phyloP scores from a whole-genome alignment of 2,113 vertebrate species.

The Amblyopsis rosae region DNA sequence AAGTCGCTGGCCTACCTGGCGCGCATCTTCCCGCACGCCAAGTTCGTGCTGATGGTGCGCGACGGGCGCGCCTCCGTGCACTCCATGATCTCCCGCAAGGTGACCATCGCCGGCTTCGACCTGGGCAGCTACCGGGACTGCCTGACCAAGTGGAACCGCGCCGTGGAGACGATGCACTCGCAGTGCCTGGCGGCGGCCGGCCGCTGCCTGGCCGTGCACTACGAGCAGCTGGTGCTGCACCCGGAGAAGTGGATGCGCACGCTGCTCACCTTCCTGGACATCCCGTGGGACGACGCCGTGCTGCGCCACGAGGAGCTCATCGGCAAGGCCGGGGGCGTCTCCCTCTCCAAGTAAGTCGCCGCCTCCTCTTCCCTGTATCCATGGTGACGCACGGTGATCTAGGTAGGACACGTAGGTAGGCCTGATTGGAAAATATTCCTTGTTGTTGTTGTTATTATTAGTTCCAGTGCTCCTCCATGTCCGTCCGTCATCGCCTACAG shows the following conservation, averaged over 20 bases:
- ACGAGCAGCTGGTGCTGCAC: conserved; percentile 93
- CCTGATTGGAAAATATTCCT: no score
- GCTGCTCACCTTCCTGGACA: conserved; percentile 88
- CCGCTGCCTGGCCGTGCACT: conserved; percentile 89
- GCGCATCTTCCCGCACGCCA: conserved; percentile 94
- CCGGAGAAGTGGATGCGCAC: conserved; percentile 95
- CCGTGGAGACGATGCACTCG: conserved; percentile 96
- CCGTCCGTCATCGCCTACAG: no score
- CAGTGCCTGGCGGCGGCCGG: conserved; percentile 92
- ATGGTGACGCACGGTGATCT: no score
- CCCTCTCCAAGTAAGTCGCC: conserved; percentile 93
- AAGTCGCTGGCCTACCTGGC: conserved; percentile 94
- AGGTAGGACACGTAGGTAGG: no score
- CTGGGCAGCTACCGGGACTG: conserved; percentile 96
- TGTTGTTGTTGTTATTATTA: no score
- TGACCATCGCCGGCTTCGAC: conserved; percentile 96
- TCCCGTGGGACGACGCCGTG: conserved; percentile 93
- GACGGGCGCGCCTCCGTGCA: conserved; percentile 94
- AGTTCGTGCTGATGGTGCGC: conserved; percentile 93
- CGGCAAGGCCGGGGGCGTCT: conserved; percentile 95
- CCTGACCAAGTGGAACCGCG: conserved; percentile 96
- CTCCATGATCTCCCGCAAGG: conserved; percentile 97
- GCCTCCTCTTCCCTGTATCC: no score
- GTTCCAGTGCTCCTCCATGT: no score
- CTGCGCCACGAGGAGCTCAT: conserved; percentile 97